Conservation (phyloP, 2,888 invertebrate genomes). For the Tortricodes alternella region DNA sequence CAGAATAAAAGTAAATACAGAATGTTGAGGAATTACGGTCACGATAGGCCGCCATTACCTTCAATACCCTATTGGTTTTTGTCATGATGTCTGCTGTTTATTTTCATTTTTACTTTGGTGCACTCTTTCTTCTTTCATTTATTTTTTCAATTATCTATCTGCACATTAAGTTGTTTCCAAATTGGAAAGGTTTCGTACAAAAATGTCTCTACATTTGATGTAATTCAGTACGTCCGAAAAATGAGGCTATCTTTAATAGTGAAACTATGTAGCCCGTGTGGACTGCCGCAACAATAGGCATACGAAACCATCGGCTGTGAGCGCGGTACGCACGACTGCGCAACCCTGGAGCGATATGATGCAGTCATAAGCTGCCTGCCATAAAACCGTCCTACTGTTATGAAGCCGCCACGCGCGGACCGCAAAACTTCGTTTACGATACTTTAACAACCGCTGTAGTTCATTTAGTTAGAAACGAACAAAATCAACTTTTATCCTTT, state of each 20-base stretch:
- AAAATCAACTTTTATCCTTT: too few relatives aligned
- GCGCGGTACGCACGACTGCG: slow-evolving; percentile 3
- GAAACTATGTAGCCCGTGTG: background rate
- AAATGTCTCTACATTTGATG: background rate
- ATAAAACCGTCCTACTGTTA: slow-evolving; percentile 21
- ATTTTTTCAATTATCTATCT: too few relatives aligned
- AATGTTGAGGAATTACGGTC: background rate
- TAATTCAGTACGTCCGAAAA: too few relatives aligned
- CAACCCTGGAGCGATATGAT: slow-evolving; percentile 6
- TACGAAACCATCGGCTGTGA: background rate
- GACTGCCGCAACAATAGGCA: background rate
- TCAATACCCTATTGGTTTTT: background rate
- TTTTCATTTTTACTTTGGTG: too few relatives aligned
- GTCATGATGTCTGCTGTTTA: background rate
- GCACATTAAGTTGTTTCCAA: too few relatives aligned
- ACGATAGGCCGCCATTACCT: background rate
- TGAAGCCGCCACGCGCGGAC: slow-evolving; percentile 18
- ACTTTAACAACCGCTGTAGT: slow-evolving; percentile 4
- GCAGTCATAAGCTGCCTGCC: slow-evolving; percentile 3
- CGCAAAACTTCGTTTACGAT: slow-evolving; percentile 22
- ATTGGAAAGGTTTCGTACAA: too few relatives aligned
- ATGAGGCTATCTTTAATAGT: background rate
- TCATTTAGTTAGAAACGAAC: background rate
- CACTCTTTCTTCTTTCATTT: too few relatives aligned
- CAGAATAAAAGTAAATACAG: background rate